These are phyloP conservation scores for Phalacrocorax brasilianus DNA, from an alignment of 2,113 vertebrate species.

Conservation along the genomic window DNA sequence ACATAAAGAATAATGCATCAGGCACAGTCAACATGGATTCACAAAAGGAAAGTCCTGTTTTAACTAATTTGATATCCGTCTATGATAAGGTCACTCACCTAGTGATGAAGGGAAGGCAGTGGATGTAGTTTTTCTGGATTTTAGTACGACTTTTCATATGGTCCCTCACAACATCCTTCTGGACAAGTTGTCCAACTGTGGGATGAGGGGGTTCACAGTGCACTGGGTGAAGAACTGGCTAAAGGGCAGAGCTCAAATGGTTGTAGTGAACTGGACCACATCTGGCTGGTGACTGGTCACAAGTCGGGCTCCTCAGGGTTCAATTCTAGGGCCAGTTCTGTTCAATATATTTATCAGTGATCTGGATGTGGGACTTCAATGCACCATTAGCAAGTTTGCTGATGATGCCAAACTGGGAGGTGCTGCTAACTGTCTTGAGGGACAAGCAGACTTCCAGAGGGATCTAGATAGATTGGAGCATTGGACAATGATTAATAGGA, in stretches of 20 bases:
- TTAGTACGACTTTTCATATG: not conserved
- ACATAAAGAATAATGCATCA: not conserved
- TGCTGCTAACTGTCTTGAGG: not conserved
- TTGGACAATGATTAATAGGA: not conserved
- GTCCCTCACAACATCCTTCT: not conserved
- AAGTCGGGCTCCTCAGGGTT: not conserved
- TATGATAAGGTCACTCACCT: not conserved
- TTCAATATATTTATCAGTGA: not conserved
- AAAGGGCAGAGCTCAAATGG: not conserved
- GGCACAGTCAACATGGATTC: not conserved
- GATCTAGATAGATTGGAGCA: not conserved
- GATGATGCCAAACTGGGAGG: not conserved
- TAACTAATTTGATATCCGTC: not conserved
- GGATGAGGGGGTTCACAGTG: not conserved
- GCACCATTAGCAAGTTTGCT: not conserved
- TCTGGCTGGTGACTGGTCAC: not conserved
- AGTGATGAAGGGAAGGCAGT: not conserved
- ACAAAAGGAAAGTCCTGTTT: not conserved
- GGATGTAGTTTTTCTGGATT: not conserved
- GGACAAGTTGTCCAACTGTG: not conserved
- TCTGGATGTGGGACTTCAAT: not conserved
- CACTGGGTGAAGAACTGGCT: not conserved
- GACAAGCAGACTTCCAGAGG: not conserved
- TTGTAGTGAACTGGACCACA: not conserved
- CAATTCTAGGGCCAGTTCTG: not conserved